Evolutionary conservation across 2,888 invertebrate genomes (phyloP).

Genomic region (Sphaerophoria rueppellii): DNA sequence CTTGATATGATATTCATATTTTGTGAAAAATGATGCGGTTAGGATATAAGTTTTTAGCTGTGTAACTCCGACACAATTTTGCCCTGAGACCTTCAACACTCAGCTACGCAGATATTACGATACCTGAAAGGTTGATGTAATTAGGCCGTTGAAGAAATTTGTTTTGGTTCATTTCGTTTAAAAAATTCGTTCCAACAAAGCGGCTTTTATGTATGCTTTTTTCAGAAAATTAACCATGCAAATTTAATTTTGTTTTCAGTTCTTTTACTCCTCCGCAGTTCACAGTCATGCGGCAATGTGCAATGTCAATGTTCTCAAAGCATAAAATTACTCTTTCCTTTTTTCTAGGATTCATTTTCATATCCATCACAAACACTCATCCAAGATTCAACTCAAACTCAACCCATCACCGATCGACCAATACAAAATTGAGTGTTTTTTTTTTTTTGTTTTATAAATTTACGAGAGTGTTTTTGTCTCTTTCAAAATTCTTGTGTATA

Average conservation of each 20-base stretch:
- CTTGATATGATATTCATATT: too few relatives aligned
- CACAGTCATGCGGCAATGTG: constrained; percentile 21
- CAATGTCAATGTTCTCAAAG: constrained; percentile 71
- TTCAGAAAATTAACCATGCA: constrained; percentile 43
- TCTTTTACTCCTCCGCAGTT: not conserved
- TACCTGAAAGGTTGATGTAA: too few relatives aligned
- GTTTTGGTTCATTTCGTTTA: too few relatives aligned
- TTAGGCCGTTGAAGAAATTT: too few relatives aligned
- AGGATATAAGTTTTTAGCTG: too few relatives aligned
- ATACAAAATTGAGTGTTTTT: constrained; percentile 8
- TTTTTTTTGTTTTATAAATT: not conserved
- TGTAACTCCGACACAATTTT: too few relatives aligned
- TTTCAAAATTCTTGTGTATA: not conserved
- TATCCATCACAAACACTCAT: not conserved
- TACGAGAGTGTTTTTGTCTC: constrained; percentile 1
- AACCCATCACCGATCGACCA: constrained; percentile 29
- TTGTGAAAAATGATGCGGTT: too few relatives aligned
- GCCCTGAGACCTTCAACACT: too few relatives aligned
- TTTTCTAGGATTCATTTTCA: not conserved
- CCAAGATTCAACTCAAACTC: not conserved
- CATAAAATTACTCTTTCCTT: constrained; percentile 42
- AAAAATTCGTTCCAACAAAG: too few relatives aligned
- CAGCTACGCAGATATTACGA: too few relatives aligned
- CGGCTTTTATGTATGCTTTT: constrained; percentile 8
- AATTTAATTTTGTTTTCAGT: not conserved